These are phyloP conservation scores for Smutsia temminckii DNA, from an alignment of 2,797 vertebrate species.

Conservation along the genomic window DNA sequence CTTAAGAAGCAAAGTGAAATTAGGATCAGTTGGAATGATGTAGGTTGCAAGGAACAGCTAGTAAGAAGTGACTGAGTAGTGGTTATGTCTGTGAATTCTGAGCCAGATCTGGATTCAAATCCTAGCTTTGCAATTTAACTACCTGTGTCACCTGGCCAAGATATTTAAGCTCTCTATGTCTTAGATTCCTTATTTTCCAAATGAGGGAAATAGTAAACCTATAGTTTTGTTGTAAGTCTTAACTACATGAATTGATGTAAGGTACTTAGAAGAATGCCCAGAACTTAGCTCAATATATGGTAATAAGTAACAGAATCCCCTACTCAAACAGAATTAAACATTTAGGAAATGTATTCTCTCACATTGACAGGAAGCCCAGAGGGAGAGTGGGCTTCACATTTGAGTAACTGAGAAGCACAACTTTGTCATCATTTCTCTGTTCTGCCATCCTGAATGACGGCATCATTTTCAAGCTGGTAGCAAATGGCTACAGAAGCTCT, in stretches of 20 bases:
- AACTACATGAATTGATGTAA: not conserved
- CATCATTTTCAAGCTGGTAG: not conserved
- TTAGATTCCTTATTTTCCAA: conserved; percentile 31
- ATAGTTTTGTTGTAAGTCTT: not conserved
- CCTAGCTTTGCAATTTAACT: not conserved
- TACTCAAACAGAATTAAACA: not conserved
- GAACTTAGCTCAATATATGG: not conserved
- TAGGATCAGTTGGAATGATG: not conserved
- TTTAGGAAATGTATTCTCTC: not conserved
- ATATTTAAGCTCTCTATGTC: not conserved
- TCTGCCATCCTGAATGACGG: not conserved
- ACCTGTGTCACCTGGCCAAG: not conserved
- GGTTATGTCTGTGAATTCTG: not conserved
- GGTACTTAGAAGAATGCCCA: not conserved
- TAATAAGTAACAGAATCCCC: not conserved
- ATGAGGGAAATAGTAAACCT: not conserved
- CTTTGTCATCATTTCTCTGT: not conserved
- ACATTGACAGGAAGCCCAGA: not conserved
- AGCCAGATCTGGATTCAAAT: not conserved
- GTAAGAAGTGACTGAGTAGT: not conserved
- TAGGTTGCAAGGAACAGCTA: not conserved
- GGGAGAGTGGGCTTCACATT: not conserved
- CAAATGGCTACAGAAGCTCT: not conserved
- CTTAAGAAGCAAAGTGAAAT: not conserved
- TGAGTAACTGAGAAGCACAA: not conserved